Conservation (phyloP, 2,888 invertebrate genomes). For the Nemotelus pantherinus region DNA sequence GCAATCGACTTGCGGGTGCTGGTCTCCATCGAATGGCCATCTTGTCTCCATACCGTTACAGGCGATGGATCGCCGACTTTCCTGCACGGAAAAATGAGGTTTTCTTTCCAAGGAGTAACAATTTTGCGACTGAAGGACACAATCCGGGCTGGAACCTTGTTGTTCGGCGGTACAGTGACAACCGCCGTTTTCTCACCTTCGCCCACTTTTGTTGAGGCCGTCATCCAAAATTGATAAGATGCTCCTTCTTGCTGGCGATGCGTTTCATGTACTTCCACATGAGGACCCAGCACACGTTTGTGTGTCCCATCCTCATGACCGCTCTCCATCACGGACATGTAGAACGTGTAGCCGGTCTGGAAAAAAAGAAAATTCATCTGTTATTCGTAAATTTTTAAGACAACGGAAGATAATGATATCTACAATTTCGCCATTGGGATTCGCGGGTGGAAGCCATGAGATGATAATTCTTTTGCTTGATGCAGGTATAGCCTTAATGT, state of each 20-base stretch:
- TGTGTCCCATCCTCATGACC: slow-evolving; percentile 82
- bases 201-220: slow-evolving; percentile 83
- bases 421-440: slow-evolving; percentile 84
- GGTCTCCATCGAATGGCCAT: slow-evolving; percentile 78
- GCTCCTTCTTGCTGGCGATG: slow-evolving; percentile 76
- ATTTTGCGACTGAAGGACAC: slow-evolving; percentile 85
- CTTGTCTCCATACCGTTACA: slow-evolving; percentile 80
- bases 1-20: slow-evolving; percentile 74
- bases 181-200: slow-evolving; percentile 85
- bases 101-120: slow-evolving; percentile 87
- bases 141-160: slow-evolving; percentile 86
- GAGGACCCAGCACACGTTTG: slow-evolving; percentile 76
- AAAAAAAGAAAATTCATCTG: slow-evolving; percentile 2
- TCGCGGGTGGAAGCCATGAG: slow-evolving; percentile 88
- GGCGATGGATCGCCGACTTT: slow-evolving; percentile 86
- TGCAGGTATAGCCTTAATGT: slow-evolving; percentile 89
- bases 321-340: slow-evolving; percentile 82
- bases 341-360: slow-evolving; percentile 78
- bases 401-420: slow-evolving; percentile 51
- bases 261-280: slow-evolving; percentile 77
- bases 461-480: slow-evolving; percentile 86
- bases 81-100: slow-evolving; percentile 82
- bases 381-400: background rate
- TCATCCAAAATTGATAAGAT: slow-evolving; percentile 77
- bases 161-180: slow-evolving; percentile 78